Percentiles rank a stretch among this genome's conserved stretches.
phyloP scores from a whole-genome alignment of 2,888 invertebrate species.

The Bursaphelenchus okinawaensis region DNA sequence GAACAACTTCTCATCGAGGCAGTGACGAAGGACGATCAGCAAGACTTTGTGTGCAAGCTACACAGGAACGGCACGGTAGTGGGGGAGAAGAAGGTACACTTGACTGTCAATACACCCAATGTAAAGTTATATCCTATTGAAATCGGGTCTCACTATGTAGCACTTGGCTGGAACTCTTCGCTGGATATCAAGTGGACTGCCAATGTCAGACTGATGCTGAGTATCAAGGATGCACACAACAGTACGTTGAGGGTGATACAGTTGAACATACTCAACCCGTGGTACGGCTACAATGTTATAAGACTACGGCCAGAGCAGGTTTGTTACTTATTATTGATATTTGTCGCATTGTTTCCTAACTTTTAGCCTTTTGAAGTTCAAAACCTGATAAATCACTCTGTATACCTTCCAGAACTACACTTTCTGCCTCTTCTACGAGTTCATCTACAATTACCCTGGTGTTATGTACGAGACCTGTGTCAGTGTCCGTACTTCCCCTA shows the following conservation, averaged over 20 bases:
- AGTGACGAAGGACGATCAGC: constrained; percentile 27
- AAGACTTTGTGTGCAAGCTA: constrained; percentile 29
- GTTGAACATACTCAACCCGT: constrained; percentile 38
- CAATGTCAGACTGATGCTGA: constrained; percentile 27
- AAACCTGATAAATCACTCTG: too few species aligned
- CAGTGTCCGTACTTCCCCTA: constrained; percentile 27
- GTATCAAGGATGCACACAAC: constrained; percentile 19
- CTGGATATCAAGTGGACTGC: constrained; percentile 27
- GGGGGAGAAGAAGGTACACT: constrained; percentile 12
- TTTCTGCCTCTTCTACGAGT: constrained; percentile 35
- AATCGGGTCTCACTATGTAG: constrained; percentile 38
- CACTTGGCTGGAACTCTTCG: constrained; percentile 38
- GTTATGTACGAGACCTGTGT: constrained; percentile 29
- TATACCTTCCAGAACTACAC: constrained; percentile 43
- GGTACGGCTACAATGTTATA: constrained; percentile 43
- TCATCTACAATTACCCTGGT: constrained; percentile 15
- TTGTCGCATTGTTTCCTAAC: too few species aligned
- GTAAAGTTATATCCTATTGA: constrained; percentile 24
- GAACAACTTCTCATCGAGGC: constrained; percentile 32
- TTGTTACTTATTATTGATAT: neutral
- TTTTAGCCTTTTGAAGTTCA: too few species aligned
- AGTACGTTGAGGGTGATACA: constrained; percentile 26
- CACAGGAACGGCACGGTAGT: neutral
- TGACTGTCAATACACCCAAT: constrained; percentile 14
- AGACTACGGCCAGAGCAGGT: constrained; percentile 32